phyloP scores from a whole-genome alignment of 2,888 invertebrate species.

The Cataglyphis livida region DNA sequence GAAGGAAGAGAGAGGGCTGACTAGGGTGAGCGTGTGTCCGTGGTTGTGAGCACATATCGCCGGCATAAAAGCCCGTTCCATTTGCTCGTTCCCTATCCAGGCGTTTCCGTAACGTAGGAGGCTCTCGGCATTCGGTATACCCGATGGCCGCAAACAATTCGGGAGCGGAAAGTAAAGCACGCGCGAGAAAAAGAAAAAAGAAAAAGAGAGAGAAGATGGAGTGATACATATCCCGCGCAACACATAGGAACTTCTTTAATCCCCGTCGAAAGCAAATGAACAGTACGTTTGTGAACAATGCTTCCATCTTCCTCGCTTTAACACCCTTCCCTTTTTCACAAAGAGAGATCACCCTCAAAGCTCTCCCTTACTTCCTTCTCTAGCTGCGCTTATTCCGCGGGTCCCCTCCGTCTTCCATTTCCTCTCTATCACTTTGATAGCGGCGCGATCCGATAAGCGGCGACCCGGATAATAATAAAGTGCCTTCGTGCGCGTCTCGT shows the following conservation, averaged over 20 bases:
- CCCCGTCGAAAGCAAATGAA: constrained; percentile 80
- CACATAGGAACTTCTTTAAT: constrained; percentile 78
- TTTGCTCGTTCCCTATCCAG: constrained; percentile 61
- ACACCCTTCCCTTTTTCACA: constrained; percentile 15
- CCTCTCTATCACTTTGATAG: constrained; percentile 37
- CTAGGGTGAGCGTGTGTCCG: constrained; percentile 31
- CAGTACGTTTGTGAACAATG: constrained; percentile 75
- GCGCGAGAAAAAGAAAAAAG: constrained; percentile 22
- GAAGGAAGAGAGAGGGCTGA: constrained; percentile 37
- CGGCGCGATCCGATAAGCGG: constrained; percentile 11
- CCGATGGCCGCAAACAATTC: constrained; percentile 72
- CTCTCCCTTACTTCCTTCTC: background rate
- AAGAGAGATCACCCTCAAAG: too few species aligned
- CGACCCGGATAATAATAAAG: constrained; percentile 23
- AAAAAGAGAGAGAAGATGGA: background rate
- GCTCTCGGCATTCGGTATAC: constrained; percentile 56
- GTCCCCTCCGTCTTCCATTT: constrained; percentile 23
- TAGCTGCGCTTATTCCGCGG: background rate
- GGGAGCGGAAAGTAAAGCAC: constrained; percentile 44
- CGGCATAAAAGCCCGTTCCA: constrained; percentile 74
- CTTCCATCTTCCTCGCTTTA: constrained; percentile 51
- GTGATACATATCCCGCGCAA: constrained; percentile 48
- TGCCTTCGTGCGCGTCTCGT: background rate
- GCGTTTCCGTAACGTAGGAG: constrained; percentile 65
- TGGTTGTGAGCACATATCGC: constrained; percentile 54